Base-by-base conservation (phyloP, 2,888 invertebrate genomes). In the Polietes domitor region DNA sequence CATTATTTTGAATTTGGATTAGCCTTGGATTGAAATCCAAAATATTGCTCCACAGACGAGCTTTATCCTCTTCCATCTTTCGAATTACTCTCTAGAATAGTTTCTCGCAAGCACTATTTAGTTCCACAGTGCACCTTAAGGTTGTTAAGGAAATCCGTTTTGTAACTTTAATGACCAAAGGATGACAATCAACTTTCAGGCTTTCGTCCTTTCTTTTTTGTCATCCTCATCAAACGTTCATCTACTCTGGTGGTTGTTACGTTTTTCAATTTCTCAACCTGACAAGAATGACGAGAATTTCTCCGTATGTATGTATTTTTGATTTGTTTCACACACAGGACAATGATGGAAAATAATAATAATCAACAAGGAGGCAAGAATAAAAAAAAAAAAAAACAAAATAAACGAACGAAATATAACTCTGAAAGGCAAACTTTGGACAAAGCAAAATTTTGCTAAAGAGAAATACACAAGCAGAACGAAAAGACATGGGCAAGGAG, bases 401-500 rank as follows among this genome's bases (percentile, higher is more conserved):
- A n/a, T n/a, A n/a, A n/a, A n/a, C n/a, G n/a, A n/a, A n/a, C n/a
- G n/a, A n/a, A n/a, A 26, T 19, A 24, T 12, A 43, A 41, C 12
- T 41, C 24, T 7, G 43, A 26, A 70, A 79, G 68, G 63, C 50
- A 78, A 84, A 81, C 72, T 84, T 84, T 81, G 75, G 58, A 83
- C 76, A 81, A 78, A 81, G 84, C 63, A 68, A n/a, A 81, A 83
- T 68, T 75, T 81, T 37, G 10, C 55, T 53, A 26, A 47, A 63
- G 15, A 24, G 21, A 71, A 76, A n/a, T n/a, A n/a, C n/a, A n/a
- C n/a, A n/a, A n/a, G n/a, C 21, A 53, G 6, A 12, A n/a, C n/a
- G n/a, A 21, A 55, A 15, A 87, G 88, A 89, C 7, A 88, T 88
- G 37, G 15, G 32, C 32, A 32, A 7, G 6, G 6, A 21, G 63